Conservation (phyloP, 92 coral and sea anemone species). For the Pocillopora grandis region DNA sequence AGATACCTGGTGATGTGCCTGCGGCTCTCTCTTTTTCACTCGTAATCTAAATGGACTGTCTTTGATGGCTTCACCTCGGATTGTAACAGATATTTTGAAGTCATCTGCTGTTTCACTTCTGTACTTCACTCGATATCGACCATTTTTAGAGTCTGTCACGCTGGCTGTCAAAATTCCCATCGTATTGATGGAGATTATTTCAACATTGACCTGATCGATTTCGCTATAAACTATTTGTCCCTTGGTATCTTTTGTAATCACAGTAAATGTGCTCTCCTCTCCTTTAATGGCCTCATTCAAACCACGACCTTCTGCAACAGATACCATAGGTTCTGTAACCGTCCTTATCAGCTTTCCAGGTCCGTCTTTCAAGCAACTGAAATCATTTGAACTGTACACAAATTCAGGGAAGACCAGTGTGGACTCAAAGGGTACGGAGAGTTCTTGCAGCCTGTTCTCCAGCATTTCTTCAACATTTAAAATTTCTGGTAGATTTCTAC, state of each 20-base stretch:
- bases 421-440: not conserved
- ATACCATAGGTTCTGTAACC: not conserved
- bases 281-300: not conserved
- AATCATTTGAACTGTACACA: not conserved
- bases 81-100: not conserved
- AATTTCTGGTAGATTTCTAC: conserved; percentile 18
- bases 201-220: conserved; percentile 1
- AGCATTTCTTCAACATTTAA: conserved; percentile 14
- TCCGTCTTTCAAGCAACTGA: not conserved
- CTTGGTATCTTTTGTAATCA: conserved; percentile 1
- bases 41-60: not conserved
- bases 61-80: not conserved
- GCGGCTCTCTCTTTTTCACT: not conserved
- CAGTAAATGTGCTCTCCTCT: not conserved
- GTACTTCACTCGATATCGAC: not conserved
- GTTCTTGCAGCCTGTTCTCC: not conserved
- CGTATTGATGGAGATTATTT: not conserved
- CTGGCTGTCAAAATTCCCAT: not conserved
- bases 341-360: conserved; percentile 3
- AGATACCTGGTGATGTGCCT: not conserved
- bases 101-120: not conserved
- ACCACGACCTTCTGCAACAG: conserved; percentile 16
- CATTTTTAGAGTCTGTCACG: not conserved
- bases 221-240: not conserved
- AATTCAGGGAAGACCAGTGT: not conserved